Conservation (phyloP, 1,140 invertebrate species). For the Melipona quadrifasciata region DNA sequence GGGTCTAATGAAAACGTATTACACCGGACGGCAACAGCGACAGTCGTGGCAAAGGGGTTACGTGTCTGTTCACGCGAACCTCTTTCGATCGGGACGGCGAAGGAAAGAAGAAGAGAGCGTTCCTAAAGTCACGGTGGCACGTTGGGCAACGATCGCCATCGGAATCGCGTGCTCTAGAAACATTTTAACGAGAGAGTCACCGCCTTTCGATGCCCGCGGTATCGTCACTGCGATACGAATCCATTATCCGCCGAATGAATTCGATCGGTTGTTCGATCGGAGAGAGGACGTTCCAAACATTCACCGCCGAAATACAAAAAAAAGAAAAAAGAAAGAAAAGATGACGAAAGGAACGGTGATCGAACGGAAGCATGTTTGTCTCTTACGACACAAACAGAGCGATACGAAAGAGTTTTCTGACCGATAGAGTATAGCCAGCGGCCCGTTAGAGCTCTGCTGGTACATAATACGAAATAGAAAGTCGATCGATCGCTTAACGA, state of each 20-base stretch:
- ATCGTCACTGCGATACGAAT: conserved; percentile 53
- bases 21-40: not conserved
- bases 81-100: not conserved
- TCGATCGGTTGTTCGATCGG: too few species aligned
- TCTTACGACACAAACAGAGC: not conserved
- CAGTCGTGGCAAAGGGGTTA: conserved; percentile 24
- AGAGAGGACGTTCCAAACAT: not conserved
- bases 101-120: conserved; percentile 1
- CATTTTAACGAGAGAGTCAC: conserved; percentile 58
- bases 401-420: conserved; percentile 40
- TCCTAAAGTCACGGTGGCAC: conserved; percentile 57
- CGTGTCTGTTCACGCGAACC: conserved; percentile 27
- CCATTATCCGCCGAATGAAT: conserved; percentile 13
- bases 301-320: not conserved
- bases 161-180: conserved; percentile 70
- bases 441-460: not conserved
- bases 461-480: conserved; percentile 32
- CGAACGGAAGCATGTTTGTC: too few species aligned
- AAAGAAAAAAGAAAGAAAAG: too few species aligned
- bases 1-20: conserved; percentile 12
- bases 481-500: conserved; percentile 47
- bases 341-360: too few species aligned
- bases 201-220: conserved; percentile 54
- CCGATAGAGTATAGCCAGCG: not conserved
- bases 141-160: conserved; percentile 65